These are phyloP conservation scores for Gnatocerus cornutus DNA, from an alignment of 2,888 invertebrate genomes.

Conservation along the genomic window DNA sequence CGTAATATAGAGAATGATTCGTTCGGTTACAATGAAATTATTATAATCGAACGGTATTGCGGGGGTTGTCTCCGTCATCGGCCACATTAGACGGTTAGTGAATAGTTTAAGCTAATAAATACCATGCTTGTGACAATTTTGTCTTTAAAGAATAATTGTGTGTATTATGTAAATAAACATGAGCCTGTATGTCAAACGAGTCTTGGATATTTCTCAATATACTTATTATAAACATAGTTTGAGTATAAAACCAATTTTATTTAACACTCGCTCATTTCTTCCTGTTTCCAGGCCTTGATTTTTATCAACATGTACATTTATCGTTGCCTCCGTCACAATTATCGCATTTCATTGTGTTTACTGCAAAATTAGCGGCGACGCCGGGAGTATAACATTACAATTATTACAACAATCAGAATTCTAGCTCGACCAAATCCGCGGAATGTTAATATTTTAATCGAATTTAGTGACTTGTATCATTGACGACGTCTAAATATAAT, in stretches of 20 bases:
- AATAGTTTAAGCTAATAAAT: constrained; percentile 56
- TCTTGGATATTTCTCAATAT: constrained; percentile 62
- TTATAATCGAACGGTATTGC: constrained; percentile 5
- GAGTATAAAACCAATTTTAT: background rate
- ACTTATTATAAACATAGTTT: constrained; percentile 47
- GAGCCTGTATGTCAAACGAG: constrained; percentile 57
- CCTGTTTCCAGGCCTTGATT: too few species aligned
- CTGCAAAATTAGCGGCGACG: constrained; percentile 12
- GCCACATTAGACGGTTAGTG: constrained; percentile 53
- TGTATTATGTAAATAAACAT: constrained; percentile 58
- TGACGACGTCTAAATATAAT: constrained; percentile 16
- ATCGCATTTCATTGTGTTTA: constrained; percentile 14
- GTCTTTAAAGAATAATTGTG: constrained; percentile 52
- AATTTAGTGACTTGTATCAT: constrained; percentile 1
- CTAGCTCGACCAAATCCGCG: background rate
- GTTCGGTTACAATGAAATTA: background rate
- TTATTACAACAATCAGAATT: background rate
- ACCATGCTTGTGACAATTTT: constrained; percentile 58
- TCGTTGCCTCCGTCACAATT: background rate
- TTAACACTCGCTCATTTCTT: too few species aligned
- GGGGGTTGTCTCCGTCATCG: constrained; percentile 19
- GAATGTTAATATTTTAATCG: constrained; percentile 15
- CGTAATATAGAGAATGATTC: constrained; percentile 22
- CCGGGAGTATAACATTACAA: background rate
- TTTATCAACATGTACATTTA: too few species aligned